These are phyloP conservation scores for Vannuccia rotundouncinata DNA, from an alignment of 2,888 invertebrate genomes.

Conservation along the genomic window DNA sequence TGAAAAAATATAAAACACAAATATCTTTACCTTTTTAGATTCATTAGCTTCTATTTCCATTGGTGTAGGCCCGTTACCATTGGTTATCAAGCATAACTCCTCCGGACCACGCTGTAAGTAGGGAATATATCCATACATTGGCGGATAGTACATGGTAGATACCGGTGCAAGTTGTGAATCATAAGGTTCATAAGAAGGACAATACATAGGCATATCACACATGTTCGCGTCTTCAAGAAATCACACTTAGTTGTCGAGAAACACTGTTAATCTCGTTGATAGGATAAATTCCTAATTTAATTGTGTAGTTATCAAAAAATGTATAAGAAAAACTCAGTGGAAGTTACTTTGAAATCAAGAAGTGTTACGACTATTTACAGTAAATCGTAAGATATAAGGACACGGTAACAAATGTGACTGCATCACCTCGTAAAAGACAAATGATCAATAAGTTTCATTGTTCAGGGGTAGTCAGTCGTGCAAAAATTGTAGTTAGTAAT, in stretches of 20 bases:
- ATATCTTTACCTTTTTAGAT: slow-evolving; percentile 5
- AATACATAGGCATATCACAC: background rate
- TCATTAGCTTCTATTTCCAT: slow-evolving; percentile 15
- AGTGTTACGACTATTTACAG: too few species aligned
- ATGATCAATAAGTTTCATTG: background rate
- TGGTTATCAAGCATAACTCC: slow-evolving; percentile 11
- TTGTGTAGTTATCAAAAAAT: too few species aligned
- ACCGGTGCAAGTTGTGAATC: background rate
- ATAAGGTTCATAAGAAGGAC: background rate
- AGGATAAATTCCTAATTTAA: too few species aligned
- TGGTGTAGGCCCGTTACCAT: background rate
- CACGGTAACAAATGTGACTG: background rate
- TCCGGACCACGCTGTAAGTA: slow-evolving; percentile 8
- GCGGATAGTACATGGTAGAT: background rate
- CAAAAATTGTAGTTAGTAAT: too few species aligned
- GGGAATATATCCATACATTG: background rate
- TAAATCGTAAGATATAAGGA: too few species aligned
- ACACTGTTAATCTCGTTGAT: too few species aligned
- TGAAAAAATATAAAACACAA: too few species aligned
- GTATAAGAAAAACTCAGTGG: too few species aligned
- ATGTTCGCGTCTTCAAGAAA: too few species aligned
- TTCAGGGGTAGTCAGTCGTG: background rate
- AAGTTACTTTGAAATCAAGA: too few species aligned
- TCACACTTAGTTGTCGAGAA: too few species aligned
- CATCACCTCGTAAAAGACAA: background rate